A percentile compares a stretch with the other conserved stretches of the same genome.
Evolutionary conservation across 2,888 invertebrate genomes (phyloP).

Genomic region (Rhopalosiphum nymphaeae): DNA sequence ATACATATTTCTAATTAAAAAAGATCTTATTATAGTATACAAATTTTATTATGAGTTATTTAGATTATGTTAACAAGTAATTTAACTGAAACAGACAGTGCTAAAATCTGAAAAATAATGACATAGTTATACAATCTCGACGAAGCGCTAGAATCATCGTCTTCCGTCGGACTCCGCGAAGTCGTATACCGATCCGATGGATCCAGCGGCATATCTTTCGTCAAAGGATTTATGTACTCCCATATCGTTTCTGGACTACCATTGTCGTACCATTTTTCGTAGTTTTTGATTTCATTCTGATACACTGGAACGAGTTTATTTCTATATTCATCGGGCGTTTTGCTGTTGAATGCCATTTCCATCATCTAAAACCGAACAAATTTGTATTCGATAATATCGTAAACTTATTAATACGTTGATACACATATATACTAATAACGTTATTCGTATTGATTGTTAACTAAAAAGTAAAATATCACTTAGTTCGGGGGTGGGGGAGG

Average conservation of each 20-base stretch:
- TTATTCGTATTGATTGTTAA: not conserved
- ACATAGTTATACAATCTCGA: not conserved
- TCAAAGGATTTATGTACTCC: constrained; percentile 19
- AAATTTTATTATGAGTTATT: not conserved
- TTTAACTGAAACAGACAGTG: not conserved
- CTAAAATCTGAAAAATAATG: not conserved
- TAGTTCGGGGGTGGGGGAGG: too few relatives aligned
- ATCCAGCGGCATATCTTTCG: not conserved
- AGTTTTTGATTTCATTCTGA: not conserved
- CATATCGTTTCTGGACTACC: not conserved
- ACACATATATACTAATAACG: not conserved
- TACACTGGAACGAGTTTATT: not conserved
- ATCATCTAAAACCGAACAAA: constrained; percentile 30
- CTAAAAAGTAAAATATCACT: not conserved
- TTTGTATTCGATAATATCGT: not conserved
- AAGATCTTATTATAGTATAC: not conserved
- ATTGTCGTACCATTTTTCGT: not conserved
- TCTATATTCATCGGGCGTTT: not conserved
- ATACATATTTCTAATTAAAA: not conserved
- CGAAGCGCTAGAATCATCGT: not conserved
- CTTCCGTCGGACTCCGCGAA: not conserved
- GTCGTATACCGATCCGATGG: not conserved
- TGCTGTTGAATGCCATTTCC: not conserved
- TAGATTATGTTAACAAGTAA: not conserved
- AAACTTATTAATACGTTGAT: not conserved